These are phyloP conservation scores for Nephrocerus scutellatus DNA, from an alignment of 2,888 invertebrate species.

Conservation along the genomic window DNA sequence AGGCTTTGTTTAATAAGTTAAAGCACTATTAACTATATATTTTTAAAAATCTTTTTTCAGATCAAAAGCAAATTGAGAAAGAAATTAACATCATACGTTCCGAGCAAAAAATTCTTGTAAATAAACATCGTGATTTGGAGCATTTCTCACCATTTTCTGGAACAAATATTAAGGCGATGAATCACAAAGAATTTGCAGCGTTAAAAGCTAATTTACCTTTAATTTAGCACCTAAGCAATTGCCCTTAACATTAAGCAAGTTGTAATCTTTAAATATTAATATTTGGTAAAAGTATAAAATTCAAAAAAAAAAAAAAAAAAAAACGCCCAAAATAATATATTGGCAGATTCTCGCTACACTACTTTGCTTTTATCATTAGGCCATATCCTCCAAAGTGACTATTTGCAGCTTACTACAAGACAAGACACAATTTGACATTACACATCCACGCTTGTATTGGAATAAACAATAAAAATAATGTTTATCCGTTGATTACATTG, in stretches of 20 bases:
- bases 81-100: constrained; percentile 43
- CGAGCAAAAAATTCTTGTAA: constrained; percentile 43
- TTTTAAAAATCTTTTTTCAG: constrained; percentile 24
- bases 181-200: constrained; percentile 37
- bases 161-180: constrained; percentile 40
- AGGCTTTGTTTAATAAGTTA: not conserved
- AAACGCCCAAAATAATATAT: too few relatives aligned
- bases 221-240: too few relatives aligned
- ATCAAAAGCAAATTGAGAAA: constrained; percentile 39
- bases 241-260: too few relatives aligned
- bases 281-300: not conserved
- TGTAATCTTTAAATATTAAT: too few relatives aligned
- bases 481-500: too few relatives aligned
- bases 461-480: too few relatives aligned
- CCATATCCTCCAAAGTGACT: too few relatives aligned
- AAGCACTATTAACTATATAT: not conserved
- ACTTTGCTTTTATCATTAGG: too few relatives aligned
- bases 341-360: too few relatives aligned
- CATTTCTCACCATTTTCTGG: constrained; percentile 39
- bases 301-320: not conserved
- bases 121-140: constrained; percentile 44
- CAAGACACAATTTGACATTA: too few relatives aligned
- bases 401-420: too few relatives aligned
- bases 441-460: too few relatives aligned
- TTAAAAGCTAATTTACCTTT: constrained; percentile 39